phyloP scores from a whole-genome alignment of 1,140 invertebrate species.

The Mycetomoellerius zeteki region DNA sequence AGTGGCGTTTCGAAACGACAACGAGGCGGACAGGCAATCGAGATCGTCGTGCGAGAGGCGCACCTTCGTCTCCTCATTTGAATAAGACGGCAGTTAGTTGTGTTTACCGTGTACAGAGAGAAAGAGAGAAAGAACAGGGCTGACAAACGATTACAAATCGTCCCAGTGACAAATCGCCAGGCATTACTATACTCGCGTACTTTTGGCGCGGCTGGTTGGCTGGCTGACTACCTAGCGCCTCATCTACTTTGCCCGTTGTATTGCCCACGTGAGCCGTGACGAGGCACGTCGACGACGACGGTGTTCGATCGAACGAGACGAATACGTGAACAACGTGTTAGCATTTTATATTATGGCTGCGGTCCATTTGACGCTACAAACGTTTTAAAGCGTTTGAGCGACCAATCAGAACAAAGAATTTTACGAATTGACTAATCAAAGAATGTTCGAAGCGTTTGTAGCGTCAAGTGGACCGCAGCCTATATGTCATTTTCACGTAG shows the following conservation, averaged over 20 bases:
- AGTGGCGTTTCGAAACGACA: constrained; percentile 35
- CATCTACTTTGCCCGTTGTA: constrained; percentile 24
- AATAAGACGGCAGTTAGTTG: constrained; percentile 86
- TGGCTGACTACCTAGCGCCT: constrained; percentile 30
- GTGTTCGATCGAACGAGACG: constrained; percentile 51
- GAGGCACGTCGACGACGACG: constrained; percentile 36
- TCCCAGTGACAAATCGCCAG: constrained; percentile 71
- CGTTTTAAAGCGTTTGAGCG: too few species aligned
- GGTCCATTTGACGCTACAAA: too few species aligned
- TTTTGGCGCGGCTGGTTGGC: constrained; percentile 68
- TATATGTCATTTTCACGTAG: constrained; percentile 1
- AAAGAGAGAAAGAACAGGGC: constrained; percentile 36
- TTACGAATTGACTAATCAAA: too few species aligned
- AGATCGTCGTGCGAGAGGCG: constrained; percentile 49
- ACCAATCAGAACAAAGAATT: too few species aligned
- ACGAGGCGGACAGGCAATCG: constrained; percentile 56
- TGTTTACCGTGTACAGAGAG: constrained; percentile 82
- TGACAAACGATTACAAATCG: constrained; percentile 87
- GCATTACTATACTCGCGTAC: constrained; percentile 67
- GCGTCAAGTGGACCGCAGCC: too few species aligned
- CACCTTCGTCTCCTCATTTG: constrained; percentile 81
- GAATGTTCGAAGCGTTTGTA: too few species aligned
- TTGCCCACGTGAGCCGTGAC: constrained; percentile 43
- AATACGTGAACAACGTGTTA: constrained; percentile 41
- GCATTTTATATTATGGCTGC: too few species aligned